These are phyloP conservation scores for Dasyornis broadbenti DNA, from an alignment of 2,113 vertebrate genomes.

Conservation along the genomic window DNA sequence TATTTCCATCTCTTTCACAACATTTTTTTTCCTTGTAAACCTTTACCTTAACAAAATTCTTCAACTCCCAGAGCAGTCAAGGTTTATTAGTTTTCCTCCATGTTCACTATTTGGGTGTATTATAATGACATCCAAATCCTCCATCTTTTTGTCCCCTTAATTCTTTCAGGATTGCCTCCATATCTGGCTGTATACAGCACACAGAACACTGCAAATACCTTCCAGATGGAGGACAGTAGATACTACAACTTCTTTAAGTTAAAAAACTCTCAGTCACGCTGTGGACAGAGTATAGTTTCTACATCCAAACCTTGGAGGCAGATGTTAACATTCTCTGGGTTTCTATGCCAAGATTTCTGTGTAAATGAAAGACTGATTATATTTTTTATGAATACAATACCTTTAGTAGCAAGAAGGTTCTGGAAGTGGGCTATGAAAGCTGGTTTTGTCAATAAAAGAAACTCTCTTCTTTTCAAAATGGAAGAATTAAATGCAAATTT, in stretches of 20 bases:
- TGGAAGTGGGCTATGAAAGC: not conserved
- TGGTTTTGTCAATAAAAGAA: not conserved
- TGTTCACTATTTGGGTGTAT: not conserved
- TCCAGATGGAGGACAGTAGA: not conserved
- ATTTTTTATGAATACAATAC: not conserved
- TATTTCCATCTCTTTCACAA: not conserved
- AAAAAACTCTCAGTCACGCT: not conserved
- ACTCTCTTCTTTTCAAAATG: not conserved
- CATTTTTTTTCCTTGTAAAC: not conserved
- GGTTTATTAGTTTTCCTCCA: not conserved
- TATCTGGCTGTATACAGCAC: not conserved
- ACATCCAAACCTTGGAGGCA: not conserved
- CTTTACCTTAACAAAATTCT: not conserved
- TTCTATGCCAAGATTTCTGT: not conserved
- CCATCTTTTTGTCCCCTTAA: not conserved
- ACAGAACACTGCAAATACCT: not conserved
- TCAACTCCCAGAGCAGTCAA: not conserved
- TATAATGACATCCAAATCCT: not conserved
- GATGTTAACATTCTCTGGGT: not conserved
- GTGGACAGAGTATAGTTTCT: not conserved
- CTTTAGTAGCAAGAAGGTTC: not conserved
- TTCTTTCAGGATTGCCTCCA: not conserved
- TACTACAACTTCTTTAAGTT: not conserved
- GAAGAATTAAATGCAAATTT: not conserved
- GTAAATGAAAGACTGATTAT: not conserved